phyloP scores from a whole-genome alignment of 2,113 vertebrate genomes.

The Campylorhamphus procurvoides region DNA sequence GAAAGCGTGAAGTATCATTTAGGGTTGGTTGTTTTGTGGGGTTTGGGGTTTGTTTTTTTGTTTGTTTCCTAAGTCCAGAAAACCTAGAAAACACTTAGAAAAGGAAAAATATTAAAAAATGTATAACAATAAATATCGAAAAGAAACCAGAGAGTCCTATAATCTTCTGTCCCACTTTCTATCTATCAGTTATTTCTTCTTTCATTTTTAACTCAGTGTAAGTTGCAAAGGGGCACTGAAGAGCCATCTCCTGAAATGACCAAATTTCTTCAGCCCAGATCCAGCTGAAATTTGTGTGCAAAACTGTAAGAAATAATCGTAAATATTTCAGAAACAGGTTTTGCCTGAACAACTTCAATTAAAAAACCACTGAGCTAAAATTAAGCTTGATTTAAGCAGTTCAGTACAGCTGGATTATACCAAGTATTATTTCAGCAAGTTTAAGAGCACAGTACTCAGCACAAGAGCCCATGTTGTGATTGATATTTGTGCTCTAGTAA shows the following conservation, averaged over 20 bases:
- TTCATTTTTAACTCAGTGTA: not conserved
- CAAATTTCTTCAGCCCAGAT: not conserved
- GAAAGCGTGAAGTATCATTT: not conserved
- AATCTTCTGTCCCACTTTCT: not conserved
- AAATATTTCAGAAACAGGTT: not conserved
- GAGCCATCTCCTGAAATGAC: not conserved
- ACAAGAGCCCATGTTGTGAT: fast-evolving
- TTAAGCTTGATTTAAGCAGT: not conserved
- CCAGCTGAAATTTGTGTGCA: not conserved
- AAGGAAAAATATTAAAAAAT: not conserved
- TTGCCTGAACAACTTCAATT: not conserved
- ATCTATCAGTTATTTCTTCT: not conserved
- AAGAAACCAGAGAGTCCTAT: not conserved
- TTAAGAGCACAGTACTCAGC: not conserved
- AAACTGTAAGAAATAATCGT: not conserved
- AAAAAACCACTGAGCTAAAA: not conserved
- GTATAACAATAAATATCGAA: not conserved
- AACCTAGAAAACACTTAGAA: not conserved
- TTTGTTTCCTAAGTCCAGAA: not conserved
- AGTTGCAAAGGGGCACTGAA: not conserved
- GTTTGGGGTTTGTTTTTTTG: not conserved
- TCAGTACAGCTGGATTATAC: not conserved
- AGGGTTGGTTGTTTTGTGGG: not conserved
- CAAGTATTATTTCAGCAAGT: not conserved
- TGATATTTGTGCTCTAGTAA: not conserved